phyloP scores from a whole-genome alignment of 2,888 invertebrate genomes.

The Amiota communis region DNA sequence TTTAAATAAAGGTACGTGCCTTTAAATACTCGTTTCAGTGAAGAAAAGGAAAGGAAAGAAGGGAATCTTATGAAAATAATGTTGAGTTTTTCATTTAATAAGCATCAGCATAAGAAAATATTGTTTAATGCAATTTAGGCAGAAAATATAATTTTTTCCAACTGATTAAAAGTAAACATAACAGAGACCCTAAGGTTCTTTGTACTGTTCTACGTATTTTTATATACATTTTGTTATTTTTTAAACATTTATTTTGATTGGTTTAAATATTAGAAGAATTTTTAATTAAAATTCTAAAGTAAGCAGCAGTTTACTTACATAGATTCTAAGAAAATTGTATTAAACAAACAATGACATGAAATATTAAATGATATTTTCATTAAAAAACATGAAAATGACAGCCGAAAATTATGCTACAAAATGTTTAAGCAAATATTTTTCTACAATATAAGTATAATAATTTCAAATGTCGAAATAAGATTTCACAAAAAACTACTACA shows the following conservation, averaged over 20 bases:
- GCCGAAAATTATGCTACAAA: constrained; percentile 29
- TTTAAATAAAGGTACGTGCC: background rate
- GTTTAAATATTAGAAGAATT: constrained; percentile 14
- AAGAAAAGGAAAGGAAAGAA: constrained; percentile 47
- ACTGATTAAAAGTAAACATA: constrained; percentile 26
- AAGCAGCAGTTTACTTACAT: background rate
- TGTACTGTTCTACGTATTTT: background rate
- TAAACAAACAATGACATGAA: background rate
- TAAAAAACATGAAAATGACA: background rate
- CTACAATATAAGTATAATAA: too few relatives aligned
- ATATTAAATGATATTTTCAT: constrained; percentile 5
- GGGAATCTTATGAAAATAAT: constrained; percentile 35
- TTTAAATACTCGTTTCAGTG: constrained; percentile 20
- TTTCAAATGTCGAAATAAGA: too few relatives aligned
- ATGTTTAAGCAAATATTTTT: background rate
- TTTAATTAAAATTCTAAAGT: constrained; percentile 17
- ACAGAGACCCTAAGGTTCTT: background rate
- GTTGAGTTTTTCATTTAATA: constrained; percentile 14
- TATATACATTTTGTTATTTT: background rate
- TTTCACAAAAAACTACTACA: too few relatives aligned
- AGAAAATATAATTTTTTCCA: constrained; percentile 7
- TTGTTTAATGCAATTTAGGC: constrained; percentile 2
- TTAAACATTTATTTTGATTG: constrained; percentile 14
- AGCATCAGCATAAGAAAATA: constrained; percentile 11
- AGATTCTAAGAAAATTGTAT: background rate